Evolutionary conservation across 2,113 vertebrate species (phyloP).

Genomic region (Charadrius vociferus): DNA sequence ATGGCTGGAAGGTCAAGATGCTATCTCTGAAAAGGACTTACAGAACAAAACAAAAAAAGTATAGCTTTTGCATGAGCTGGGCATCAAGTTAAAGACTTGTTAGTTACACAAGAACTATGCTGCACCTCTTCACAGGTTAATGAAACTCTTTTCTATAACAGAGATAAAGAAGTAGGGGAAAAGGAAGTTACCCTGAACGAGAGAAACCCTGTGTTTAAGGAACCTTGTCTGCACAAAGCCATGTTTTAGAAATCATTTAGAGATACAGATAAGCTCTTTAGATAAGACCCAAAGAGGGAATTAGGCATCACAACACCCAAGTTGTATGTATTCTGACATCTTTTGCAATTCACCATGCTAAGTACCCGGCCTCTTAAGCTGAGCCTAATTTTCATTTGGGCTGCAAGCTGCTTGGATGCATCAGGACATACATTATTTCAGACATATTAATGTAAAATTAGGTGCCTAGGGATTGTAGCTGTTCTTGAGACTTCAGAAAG

Average conservation of each 20-base stretch:
- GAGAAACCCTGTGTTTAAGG: neutral
- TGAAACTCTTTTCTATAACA: neutral
- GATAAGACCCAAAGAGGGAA: neutral
- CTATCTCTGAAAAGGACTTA: neutral
- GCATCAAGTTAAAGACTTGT: neutral
- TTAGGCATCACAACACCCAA: neutral
- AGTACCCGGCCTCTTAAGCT: rapidly evolving
- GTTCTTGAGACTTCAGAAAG: neutral
- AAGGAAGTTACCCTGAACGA: neutral
- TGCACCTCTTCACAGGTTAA: neutral
- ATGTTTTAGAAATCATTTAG: neutral
- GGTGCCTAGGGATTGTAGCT: neutral
- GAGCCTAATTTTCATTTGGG: neutral
- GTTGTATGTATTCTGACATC: neutral
- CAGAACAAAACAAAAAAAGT: neutral
- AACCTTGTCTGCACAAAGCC: neutral
- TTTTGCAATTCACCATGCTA: neutral
- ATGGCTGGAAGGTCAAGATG: neutral
- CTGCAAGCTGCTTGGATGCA: neutral
- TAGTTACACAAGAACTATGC: neutral
- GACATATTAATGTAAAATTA: neutral
- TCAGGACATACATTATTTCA: neutral
- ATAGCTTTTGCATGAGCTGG: neutral
- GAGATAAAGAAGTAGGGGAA: neutral
- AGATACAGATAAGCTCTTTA: neutral